Conservation (phyloP, 1,140 invertebrate species). For the Pygmarrhopalites habei region DNA sequence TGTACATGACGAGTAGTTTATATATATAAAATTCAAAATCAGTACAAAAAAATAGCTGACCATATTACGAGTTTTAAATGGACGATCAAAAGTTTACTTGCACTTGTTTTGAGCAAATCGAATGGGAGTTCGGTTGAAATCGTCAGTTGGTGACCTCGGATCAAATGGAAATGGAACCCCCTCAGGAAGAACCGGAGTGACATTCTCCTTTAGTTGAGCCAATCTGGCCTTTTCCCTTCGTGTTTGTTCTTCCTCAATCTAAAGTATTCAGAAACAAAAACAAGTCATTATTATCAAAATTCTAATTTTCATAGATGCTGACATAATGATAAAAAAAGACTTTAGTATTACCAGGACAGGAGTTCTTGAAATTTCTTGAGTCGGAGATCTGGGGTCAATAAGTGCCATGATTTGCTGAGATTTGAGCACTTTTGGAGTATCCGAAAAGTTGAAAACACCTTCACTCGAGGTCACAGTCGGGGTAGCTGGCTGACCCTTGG, state of each 20-base stretch:
- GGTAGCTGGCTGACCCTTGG: no score
- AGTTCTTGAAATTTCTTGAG: conserved; percentile 24
- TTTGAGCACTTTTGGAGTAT: background rate
- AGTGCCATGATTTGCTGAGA: conserved; percentile 16
- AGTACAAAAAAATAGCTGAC: no score
- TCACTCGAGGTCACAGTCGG: no score
- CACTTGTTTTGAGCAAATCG: background rate
- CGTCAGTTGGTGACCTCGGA: conserved; percentile 1
- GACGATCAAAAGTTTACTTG: background rate
- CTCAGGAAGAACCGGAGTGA: background rate
- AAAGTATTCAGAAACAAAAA: no score
- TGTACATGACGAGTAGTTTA: no score
- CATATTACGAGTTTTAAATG: conserved; percentile 21
- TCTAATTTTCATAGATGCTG: background rate
- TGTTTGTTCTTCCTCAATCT: conserved; percentile 10
- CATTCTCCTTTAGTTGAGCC: background rate
- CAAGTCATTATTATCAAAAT: no score
- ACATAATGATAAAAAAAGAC: background rate
- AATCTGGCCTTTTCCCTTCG: background rate
- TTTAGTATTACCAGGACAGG: conserved; percentile 27
- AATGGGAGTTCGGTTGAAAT: conserved; percentile 11
- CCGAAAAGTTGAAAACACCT: no score
- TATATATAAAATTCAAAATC: no score
- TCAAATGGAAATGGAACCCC: background rate
- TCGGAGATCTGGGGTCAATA: conserved; percentile 29